Evolutionary conservation across 2,113 vertebrate genomes (phyloP).

Genomic region (human): GRCh38 chr2:81519001-81519500

Average conservation of each 20-base stretch:
- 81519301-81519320: not conserved
- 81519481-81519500: not conserved
- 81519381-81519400: not conserved
- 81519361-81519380: not conserved
- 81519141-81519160: not conserved
- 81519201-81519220: not conserved
- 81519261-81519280: not conserved
- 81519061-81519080: not conserved
- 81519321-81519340: not conserved
- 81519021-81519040: not conserved
- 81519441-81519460: conserved; percentile 19
- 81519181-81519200: not conserved
- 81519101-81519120: not conserved
- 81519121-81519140: not conserved
- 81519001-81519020: not conserved
- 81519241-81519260: not conserved
- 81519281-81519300: not conserved
- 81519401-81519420: not conserved
- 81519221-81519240: not conserved
- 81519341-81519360: not conserved
- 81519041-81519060: not conserved
- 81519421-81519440: conserved; percentile 16
- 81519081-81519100: not conserved
- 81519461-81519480: not conserved
- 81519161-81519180: not conserved